Evolutionary conservation across 2,888 invertebrate genomes (phyloP).

Genomic region (Parochlus steinenii): DNA sequence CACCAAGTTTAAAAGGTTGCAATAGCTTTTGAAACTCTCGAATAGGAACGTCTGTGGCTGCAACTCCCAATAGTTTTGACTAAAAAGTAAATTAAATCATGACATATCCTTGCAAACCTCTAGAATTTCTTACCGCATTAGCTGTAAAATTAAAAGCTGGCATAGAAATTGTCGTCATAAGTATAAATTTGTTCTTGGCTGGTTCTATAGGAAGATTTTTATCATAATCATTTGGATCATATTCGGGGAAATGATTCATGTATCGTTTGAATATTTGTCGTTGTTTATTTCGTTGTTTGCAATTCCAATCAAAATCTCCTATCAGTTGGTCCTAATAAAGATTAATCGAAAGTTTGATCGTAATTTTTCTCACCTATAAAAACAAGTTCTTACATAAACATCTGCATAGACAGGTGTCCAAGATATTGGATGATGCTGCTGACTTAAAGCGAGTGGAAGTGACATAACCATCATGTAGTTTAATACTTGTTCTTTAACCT

Average conservation of each 20-base stretch:
- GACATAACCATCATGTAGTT: constrained; percentile 46
- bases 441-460: constrained; percentile 37
- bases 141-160: constrained; percentile 5
- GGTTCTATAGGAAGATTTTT: constrained; percentile 6
- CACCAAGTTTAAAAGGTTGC: constrained; percentile 52
- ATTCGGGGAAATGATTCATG: not conserved
- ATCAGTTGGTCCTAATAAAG: constrained; percentile 7
- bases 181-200: constrained; percentile 4
- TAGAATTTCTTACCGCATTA: constrained; percentile 2
- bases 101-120: not conserved
- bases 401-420: constrained; percentile 46
- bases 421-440: constrained; percentile 32
- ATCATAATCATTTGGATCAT: constrained; percentile 2
- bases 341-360: not conserved
- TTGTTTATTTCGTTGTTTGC: constrained; percentile 25
- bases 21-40: constrained; percentile 55
- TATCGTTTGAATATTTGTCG: constrained; percentile 7
- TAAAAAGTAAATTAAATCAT: constrained; percentile 2
- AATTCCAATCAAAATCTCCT: constrained; percentile 13
- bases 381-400: constrained; percentile 27
- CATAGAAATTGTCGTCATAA: constrained; percentile 11
- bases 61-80: constrained; percentile 57
- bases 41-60: constrained; percentile 63
- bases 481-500: constrained; percentile 47
- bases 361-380: not conserved